Conservation (phyloP, 2,888 invertebrate species). For the Pedicia rivosa region DNA sequence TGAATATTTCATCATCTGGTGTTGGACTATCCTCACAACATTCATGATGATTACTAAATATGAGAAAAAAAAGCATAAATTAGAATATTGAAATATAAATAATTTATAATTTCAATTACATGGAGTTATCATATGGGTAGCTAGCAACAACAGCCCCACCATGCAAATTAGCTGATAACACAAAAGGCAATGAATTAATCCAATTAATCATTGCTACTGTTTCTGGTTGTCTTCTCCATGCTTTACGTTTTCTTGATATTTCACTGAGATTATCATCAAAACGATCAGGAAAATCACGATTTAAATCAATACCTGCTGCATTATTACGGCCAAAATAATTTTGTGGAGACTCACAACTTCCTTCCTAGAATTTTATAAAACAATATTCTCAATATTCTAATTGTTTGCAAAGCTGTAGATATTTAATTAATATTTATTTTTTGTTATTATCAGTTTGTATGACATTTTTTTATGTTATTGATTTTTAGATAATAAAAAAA, state of each 20-base stretch:
- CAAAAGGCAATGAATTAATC: conserved; percentile 76
- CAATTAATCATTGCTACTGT: conserved; percentile 78
- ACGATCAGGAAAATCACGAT: conserved; percentile 88
- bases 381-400: no score
- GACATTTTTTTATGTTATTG: no score
- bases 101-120: conserved; percentile 33
- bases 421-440: no score
- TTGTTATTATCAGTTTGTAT: no score
- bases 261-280: conserved; percentile 35
- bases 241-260: conserved; percentile 20
- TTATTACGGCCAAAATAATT: conserved; percentile 63
- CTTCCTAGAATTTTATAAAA: conserved; percentile 43
- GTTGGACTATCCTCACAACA: conserved; percentile 60
- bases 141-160: conserved; percentile 97
- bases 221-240: conserved; percentile 60
- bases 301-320: conserved; percentile 65
- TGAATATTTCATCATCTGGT: conserved; percentile 72
- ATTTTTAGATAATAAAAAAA: no score
- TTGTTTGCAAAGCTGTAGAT: no score
- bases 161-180: conserved; percentile 85
- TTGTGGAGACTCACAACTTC: conserved; percentile 53
- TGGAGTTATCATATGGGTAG: conserved; percentile 86
- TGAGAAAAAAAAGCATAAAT: neutral
- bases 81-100: conserved; percentile 1
- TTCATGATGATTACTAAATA: conserved; percentile 32